Evolutionary conservation across 2,797 vertebrate genomes (phyloP).

Genomic region (Sandelia bainsii): DNA sequence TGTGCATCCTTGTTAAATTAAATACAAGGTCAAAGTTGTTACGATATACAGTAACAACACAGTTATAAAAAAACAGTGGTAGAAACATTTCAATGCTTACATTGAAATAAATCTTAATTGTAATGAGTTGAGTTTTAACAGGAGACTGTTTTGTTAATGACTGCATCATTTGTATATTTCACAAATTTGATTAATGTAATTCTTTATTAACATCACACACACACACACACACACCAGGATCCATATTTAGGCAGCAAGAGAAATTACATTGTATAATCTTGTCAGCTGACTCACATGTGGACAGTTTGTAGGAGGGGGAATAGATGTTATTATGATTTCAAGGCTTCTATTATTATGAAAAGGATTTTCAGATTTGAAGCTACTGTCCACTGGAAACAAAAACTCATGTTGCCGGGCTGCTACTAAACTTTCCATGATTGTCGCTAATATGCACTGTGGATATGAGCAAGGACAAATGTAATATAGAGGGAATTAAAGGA

Average conservation of each 20-base stretch:
- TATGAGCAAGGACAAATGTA: constrained; percentile 68
- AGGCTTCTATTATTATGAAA: constrained; percentile 61
- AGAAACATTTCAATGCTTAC: too few relatives aligned
- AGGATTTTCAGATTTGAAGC: constrained; percentile 73
- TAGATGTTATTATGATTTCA: constrained; percentile 59
- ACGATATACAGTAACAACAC: too few relatives aligned
- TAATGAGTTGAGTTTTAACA: too few relatives aligned
- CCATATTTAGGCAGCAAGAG: constrained; percentile 54
- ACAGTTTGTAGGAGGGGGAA: constrained; percentile 26
- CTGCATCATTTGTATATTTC: not conserved
- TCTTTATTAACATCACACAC: constrained; percentile 6
- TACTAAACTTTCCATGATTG: constrained; percentile 68
- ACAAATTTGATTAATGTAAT: not conserved
- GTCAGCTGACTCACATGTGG: constrained; percentile 39
- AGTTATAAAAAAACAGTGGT: too few relatives aligned
- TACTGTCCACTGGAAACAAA: constrained; percentile 68
- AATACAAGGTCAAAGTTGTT: too few relatives aligned
- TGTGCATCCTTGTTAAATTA: too few relatives aligned
- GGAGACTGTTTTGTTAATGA: too few relatives aligned
- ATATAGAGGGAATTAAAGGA: constrained; percentile 71
- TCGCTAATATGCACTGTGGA: constrained; percentile 61
- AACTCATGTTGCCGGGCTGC: constrained; percentile 51
- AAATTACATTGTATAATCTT: constrained; percentile 40
- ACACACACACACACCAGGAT: constrained; percentile 7
- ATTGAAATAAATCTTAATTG: too few relatives aligned